phyloP scores from a whole-genome alignment of 2,113 vertebrate species.

The Nipponia nippon region DNA sequence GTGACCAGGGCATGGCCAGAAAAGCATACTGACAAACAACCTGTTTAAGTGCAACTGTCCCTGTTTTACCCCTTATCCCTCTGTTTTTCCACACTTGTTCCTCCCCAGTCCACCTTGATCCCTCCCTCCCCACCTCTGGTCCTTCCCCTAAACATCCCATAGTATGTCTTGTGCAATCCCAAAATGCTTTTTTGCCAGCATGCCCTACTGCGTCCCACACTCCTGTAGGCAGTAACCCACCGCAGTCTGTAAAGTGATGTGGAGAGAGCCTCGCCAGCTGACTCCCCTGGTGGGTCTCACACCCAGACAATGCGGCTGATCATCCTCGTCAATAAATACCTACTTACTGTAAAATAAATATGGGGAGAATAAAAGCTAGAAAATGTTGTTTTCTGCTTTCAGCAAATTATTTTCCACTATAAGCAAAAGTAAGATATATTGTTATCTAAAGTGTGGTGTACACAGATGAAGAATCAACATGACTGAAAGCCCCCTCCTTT shows the following conservation, averaged over 20 bases:
- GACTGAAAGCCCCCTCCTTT: background rate
- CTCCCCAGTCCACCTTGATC: background rate
- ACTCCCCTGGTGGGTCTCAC: background rate
- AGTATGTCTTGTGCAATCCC: background rate
- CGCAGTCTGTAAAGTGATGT: background rate
- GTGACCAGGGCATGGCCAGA: background rate
- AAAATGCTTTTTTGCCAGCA: background rate
- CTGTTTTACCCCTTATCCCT: background rate
- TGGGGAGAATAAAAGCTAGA: background rate
- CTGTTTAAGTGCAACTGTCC: background rate
- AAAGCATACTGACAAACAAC: background rate
- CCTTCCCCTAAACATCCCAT: background rate
- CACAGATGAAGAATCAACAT: background rate
- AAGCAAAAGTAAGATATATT: background rate
- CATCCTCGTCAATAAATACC: background rate
- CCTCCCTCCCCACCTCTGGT: background rate
- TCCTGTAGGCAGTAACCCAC: background rate
- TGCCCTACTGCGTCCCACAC: background rate
- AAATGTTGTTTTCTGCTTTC: background rate
- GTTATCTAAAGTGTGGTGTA: background rate
- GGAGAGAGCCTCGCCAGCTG: background rate
- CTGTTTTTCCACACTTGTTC: background rate
- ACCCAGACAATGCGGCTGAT: background rate
- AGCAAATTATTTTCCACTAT: background rate
- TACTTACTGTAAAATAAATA: background rate